Conservation (phyloP, 2,113 vertebrate species). For the Urocynchramus pylzowi region DNA sequence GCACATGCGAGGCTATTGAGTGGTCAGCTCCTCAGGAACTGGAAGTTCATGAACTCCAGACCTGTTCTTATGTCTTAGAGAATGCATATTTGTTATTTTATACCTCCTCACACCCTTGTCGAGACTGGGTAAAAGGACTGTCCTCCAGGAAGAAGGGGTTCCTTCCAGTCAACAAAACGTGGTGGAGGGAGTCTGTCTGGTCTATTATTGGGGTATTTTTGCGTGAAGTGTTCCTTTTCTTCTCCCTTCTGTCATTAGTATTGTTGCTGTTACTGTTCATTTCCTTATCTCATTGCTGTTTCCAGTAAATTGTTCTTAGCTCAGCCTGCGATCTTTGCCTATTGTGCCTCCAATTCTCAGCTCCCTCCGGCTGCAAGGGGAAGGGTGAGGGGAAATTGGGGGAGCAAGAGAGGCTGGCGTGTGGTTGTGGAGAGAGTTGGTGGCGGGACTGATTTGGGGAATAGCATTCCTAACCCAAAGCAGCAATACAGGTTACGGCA, state of each 20-base stretch:
- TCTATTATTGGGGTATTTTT: background rate
- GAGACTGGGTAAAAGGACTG: background rate
- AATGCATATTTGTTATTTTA: background rate
- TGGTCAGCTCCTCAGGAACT: background rate
- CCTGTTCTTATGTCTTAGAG: background rate
- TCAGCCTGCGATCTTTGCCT: background rate
- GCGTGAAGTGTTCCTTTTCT: background rate
- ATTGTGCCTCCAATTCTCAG: background rate
- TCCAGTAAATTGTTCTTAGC: background rate
- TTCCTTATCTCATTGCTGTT: background rate
- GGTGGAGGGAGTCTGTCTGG: rapidly evolving
- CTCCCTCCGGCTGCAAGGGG: background rate
- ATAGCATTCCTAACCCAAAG: background rate
- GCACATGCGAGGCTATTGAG: background rate
- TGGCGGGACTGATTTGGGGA: background rate
- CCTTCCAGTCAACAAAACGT: background rate
- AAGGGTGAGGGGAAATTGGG: background rate
- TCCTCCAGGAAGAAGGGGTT: background rate
- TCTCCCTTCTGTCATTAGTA: background rate
- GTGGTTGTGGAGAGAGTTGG: background rate
- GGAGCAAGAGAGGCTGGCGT: rapidly evolving
- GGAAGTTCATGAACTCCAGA: background rate
- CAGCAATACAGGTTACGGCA: background rate
- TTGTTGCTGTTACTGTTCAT: background rate
- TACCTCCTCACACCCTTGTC: background rate